Percentiles rank a stretch among this genome's conserved stretches.
phyloP scores from a whole-genome alignment of 1,140 invertebrate genomes.

The Drosophila lowei region DNA sequence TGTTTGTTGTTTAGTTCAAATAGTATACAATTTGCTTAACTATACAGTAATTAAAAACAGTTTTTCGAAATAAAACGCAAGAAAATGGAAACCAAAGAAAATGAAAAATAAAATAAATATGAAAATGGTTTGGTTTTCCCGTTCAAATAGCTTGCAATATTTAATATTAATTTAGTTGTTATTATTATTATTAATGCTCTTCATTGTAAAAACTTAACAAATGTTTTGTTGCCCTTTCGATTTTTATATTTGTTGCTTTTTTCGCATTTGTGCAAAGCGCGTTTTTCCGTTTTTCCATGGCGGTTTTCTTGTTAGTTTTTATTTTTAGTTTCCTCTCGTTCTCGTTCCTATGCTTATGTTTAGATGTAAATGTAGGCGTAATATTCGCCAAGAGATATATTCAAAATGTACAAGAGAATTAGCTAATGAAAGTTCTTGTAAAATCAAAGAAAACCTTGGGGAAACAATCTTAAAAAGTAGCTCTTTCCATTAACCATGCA shows the following conservation, averaged over 20 bases:
- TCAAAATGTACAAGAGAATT: conserved; percentile 50
- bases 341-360: conserved; percentile 31
- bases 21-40: conserved; percentile 79
- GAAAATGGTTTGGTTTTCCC: conserved; percentile 40
- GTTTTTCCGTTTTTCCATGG: conserved; percentile 34
- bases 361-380: conserved; percentile 34
- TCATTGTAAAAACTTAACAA: conserved; percentile 81
- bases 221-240: conserved; percentile 64
- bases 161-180: conserved; percentile 65
- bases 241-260: conserved; percentile 38
- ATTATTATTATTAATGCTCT: conserved; percentile 58
- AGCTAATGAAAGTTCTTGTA: conserved; percentile 20
- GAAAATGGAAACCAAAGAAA: conserved; percentile 39
- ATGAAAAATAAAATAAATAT: conserved; percentile 7
- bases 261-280: conserved; percentile 43
- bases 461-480: conserved; percentile 9
- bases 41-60: conserved; percentile 74
- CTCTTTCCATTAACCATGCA: conserved; percentile 12
- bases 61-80: conserved; percentile 55
- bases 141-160: conserved; percentile 48
- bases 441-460: conserved; percentile 21
- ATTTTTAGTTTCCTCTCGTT: neutral
- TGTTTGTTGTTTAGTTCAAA: conserved; percentile 58
- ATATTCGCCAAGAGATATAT: conserved; percentile 37
- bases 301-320: conserved; percentile 32